phyloP scores from a whole-genome alignment of 2,888 invertebrate genomes.

The Brassicogethes aeneus region DNA sequence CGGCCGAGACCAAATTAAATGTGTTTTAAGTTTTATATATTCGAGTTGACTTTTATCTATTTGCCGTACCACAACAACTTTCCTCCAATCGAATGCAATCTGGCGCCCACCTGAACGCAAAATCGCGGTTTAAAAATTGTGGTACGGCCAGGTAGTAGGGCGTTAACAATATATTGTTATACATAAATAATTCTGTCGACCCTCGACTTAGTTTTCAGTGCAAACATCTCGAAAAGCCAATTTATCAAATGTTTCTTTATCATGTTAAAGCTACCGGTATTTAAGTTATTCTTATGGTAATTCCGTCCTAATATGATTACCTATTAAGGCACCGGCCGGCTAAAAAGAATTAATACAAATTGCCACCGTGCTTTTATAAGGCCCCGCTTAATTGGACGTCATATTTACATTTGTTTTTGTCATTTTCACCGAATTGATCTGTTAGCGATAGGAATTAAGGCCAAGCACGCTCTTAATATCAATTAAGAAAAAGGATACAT shows the following conservation, averaged over 20 bases:
- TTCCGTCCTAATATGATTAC: neutral
- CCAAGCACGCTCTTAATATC: no score
- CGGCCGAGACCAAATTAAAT: constrained; percentile 26
- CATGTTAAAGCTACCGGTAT: neutral
- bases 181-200: constrained; percentile 33
- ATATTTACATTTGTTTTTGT: no score
- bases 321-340: neutral
- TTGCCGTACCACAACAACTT: constrained; percentile 17
- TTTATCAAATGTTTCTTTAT: neutral
- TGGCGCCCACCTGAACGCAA: constrained; percentile 1
- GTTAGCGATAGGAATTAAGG: no score
- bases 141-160: constrained; percentile 29
- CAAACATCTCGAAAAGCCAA: constrained; percentile 28
- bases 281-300: neutral
- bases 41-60: constrained; percentile 30
- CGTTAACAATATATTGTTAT: constrained; percentile 30
- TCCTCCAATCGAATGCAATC: constrained; percentile 10
- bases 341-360: no score
- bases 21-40: constrained; percentile 29
- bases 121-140: constrained; percentile 17
- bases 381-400: neutral
- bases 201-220: constrained; percentile 30
- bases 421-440: no score
- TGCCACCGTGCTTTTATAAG: neutral
- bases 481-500: no score